A percentile compares a stretch with the other conserved stretches of the same genome.
These are phyloP conservation scores for Phrixothrix hirtus DNA, from an alignment of 2,888 invertebrate species.

Conservation along the genomic window DNA sequence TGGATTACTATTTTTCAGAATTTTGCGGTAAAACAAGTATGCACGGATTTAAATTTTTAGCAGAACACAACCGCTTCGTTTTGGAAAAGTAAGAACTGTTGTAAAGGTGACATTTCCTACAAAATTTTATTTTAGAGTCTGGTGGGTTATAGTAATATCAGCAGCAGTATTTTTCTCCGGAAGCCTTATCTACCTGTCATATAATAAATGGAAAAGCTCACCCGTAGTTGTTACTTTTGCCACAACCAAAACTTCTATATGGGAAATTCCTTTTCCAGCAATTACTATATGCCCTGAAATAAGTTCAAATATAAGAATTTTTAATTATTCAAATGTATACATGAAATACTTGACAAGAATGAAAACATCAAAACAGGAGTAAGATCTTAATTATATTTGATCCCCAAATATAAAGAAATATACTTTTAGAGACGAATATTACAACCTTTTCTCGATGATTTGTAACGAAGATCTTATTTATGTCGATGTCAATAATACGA, in stretches of 20 bases:
- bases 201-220: constrained; percentile 71
- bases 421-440: constrained; percentile 13
- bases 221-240: constrained; percentile 76
- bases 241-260: constrained; percentile 68
- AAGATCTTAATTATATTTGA: no score
- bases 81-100: constrained; percentile 5
- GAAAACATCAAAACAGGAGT: constrained; percentile 13
- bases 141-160: constrained; percentile 60
- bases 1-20: constrained; percentile 5
- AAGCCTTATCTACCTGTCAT: constrained; percentile 65
- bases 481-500: constrained; percentile 5
- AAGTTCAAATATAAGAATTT: constrained; percentile 51
- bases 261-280: constrained; percentile 59
- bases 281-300: no score
- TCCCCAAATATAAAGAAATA: no score
- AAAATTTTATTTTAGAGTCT: constrained; percentile 58
- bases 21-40: constrained; percentile 15
- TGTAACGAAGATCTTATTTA: constrained; percentile 7
- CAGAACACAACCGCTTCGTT: constrained; percentile 2
- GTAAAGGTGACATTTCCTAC: neutral
- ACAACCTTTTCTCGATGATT: constrained; percentile 7
- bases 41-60: constrained; percentile 14
- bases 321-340: constrained; percentile 14
- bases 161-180: constrained; percentile 60
- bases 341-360: constrained; percentile 3